phyloP scores from a whole-genome alignment of 2,113 vertebrate genomes.

The Ctenomys sociabilis region DNA sequence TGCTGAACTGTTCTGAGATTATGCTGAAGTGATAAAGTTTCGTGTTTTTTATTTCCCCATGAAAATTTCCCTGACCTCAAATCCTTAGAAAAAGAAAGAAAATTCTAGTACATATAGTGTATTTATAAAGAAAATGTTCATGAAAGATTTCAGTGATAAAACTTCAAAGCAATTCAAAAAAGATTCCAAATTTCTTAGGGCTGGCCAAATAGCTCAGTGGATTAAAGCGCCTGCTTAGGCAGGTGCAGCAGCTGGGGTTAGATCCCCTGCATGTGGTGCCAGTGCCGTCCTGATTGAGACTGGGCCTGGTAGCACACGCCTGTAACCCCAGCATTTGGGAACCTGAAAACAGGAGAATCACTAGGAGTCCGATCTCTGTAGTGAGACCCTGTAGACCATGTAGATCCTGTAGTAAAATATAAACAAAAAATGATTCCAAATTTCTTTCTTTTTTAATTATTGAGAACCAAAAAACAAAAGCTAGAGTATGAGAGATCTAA shows the following conservation, averaged over 20 bases:
- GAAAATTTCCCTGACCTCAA: slow-evolving; percentile 69
- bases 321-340: too few species aligned
- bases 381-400: too few species aligned
- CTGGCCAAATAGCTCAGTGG: too few species aligned
- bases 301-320: too few species aligned
- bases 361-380: too few species aligned
- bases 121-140: slow-evolving; percentile 71
- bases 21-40: slow-evolving; percentile 82
- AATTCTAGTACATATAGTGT: slow-evolving; percentile 11
- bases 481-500: slow-evolving; percentile 56
- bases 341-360: too few species aligned
- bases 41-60: slow-evolving; percentile 83
- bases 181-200: slow-evolving; percentile 62
- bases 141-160: slow-evolving; percentile 66
- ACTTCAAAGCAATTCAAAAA: slow-evolving; percentile 79
- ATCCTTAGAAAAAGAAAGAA: neutral
- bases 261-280: too few species aligned
- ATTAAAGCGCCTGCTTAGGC: too few species aligned
- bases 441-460: slow-evolving; percentile 61
- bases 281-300: too few species aligned
- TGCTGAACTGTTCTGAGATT: slow-evolving; percentile 80
- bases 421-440: neutral
- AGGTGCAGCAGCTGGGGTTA: too few species aligned
- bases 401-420: too few species aligned
- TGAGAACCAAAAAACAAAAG: neutral